Base-by-base conservation (phyloP, 2,113 vertebrate species). In the Xiphophorus hellerii region DNA sequence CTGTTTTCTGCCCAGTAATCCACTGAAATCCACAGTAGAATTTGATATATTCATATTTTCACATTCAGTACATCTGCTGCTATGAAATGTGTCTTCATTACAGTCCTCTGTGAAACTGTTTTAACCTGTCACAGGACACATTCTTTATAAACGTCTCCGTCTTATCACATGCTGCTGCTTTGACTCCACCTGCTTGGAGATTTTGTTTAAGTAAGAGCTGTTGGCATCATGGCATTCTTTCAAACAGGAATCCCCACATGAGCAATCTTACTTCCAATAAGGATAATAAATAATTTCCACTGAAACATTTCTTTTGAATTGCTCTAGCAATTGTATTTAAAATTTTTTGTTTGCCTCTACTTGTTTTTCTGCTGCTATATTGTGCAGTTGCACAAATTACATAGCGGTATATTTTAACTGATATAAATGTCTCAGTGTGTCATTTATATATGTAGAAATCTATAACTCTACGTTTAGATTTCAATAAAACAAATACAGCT, bases 111-210 rank as follows among this genome's bases (percentile, higher is more conserved):
- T 30, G 62, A 68, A 61, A 66, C 35, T 74, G 35, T 29, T n/a
- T 25, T 30, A 33, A 29, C 4, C 58, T 31, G n/a, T 62, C 13
- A 31, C 8, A 27, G 29, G 27, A 63, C 80, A 66, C 71, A 12
- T 11, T 37, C 33, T 88, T 10, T 74, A 64, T 69, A 66, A 71
- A 78, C 61, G 14, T n/a, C 8, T 81, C 62, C 58, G 71, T 75
- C 58, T 71, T 73, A 77, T 93, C 84, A 90, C 69, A 10, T 87
- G 80, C 13, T 9, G 33, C 54, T 77, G 77, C 74, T 65, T 72
- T 84, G 80, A 76, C 81, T 89, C 83, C 85, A 77, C 87, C 88
- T 86, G 81, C 72, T 73, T 14, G 25, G 11, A 28, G 30, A 54
- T 63, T 64, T 48, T 48, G 44, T 20, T 48, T 20, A 48, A 4